Percentiles rank a stretch among this genome's conserved stretches.
Conservation (phyloP, 2,113 vertebrate genomes). For the Rhinoderma darwinii region DNA sequence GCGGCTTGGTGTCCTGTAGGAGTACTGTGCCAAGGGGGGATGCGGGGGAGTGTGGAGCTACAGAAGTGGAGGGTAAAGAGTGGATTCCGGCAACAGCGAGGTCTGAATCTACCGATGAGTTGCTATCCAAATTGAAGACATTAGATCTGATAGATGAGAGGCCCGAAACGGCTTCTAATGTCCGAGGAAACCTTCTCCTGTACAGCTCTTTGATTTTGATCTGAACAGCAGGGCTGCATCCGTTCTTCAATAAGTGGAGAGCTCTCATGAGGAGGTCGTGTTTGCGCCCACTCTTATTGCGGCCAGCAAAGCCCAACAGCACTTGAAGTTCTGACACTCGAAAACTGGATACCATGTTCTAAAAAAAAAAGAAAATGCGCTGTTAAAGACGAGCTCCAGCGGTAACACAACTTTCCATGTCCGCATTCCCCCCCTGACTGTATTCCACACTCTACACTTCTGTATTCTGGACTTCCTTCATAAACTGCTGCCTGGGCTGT, state of each 20-base stretch:
- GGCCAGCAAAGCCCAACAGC: slow-evolving; percentile 85
- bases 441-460: too few species aligned
- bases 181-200: slow-evolving; percentile 79
- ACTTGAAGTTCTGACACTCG: slow-evolving; percentile 88
- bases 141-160: slow-evolving; percentile 71
- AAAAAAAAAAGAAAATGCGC: slow-evolving; percentile 60
- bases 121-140: slow-evolving; percentile 71
- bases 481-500: too few species aligned
- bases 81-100: slow-evolving; percentile 72
- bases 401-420: too few species aligned
- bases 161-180: slow-evolving; percentile 76
- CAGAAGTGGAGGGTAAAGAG: slow-evolving; percentile 73
- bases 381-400: too few species aligned
- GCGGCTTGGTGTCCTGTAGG: slow-evolving; percentile 75
- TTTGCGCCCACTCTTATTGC: slow-evolving; percentile 86
- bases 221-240: slow-evolving; percentile 84
- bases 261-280: slow-evolving; percentile 88
- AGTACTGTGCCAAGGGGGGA: slow-evolving; percentile 74
- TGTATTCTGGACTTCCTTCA: too few species aligned
- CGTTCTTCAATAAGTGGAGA: slow-evolving; percentile 82
- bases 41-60: slow-evolving; percentile 72
- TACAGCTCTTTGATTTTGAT: slow-evolving; percentile 85
- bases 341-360: slow-evolving; percentile 91
- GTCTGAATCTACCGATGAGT: slow-evolving; percentile 71
- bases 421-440: too few species aligned